Percentiles rank a stretch among this genome's conserved stretches.
These are phyloP conservation scores for Vidua macroura DNA, from an alignment of 2,113 vertebrate species.

Conservation along the genomic window DNA sequence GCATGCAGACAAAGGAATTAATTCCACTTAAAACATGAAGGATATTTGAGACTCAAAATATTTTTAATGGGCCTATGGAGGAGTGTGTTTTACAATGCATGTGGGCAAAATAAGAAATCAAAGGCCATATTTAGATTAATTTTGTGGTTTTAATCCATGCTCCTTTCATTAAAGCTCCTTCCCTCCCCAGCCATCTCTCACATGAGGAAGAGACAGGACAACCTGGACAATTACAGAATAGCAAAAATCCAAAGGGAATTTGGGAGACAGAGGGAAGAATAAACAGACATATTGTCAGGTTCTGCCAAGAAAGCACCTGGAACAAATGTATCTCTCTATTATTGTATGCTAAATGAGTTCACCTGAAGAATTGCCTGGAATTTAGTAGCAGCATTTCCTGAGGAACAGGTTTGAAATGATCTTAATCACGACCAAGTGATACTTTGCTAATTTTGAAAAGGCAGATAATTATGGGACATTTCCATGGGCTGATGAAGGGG, in stretches of 20 bases:
- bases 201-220: background rate
- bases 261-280: background rate
- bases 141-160: background rate
- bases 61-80: background rate
- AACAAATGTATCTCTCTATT: conserved; percentile 31
- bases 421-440: background rate
- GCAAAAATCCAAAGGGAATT: background rate
- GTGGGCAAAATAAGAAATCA: background rate
- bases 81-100: background rate
- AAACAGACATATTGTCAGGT: background rate
- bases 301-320: conserved; percentile 26
- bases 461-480: background rate
- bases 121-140: background rate
- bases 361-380: background rate
- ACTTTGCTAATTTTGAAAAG: background rate
- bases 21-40: background rate
- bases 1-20: background rate
- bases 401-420: conserved; percentile 39
- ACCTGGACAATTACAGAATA: background rate
- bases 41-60: background rate
- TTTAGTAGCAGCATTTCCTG: conserved; percentile 23
- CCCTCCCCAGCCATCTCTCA: background rate
- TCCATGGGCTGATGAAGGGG: background rate
- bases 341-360: background rate
- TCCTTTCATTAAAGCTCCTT: background rate